A percentile compares a stretch with the other conserved stretches of the same genome.
phyloP scores from a whole-genome alignment of 2,113 vertebrate genomes.

The Cyanoderma ruficeps region DNA sequence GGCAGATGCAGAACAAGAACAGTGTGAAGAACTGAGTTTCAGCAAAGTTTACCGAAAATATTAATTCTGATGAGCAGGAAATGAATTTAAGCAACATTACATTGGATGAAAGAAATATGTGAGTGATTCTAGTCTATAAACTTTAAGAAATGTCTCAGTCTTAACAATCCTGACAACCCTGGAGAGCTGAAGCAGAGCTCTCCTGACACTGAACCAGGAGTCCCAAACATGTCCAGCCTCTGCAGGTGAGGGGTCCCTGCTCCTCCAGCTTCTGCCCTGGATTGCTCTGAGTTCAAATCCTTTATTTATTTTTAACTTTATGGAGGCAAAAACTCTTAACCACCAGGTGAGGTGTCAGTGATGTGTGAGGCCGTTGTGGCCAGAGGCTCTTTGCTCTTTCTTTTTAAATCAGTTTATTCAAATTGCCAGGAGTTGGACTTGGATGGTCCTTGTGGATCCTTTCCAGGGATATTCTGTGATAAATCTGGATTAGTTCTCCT shows the following conservation, averaged over 20 bases:
- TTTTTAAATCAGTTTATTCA: neutral
- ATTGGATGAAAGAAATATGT: neutral
- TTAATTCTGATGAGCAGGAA: neutral
- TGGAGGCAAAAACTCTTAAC: neutral
- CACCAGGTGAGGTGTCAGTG: fast-evolving
- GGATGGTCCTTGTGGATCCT: neutral
- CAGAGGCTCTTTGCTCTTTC: neutral
- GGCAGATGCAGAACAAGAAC: neutral
- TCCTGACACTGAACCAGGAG: neutral
- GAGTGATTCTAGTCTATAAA: neutral
- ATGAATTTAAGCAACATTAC: neutral
- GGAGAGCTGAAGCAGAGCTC: neutral
- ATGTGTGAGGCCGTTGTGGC: neutral
- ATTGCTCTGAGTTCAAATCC: neutral
- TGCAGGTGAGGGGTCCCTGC: neutral
- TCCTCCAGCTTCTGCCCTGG: neutral
- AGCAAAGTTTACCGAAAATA: neutral
- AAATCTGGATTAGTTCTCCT: neutral
- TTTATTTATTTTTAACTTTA: neutral
- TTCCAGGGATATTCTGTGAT: neutral
- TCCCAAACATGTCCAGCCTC: fast-evolving
- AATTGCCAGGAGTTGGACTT: neutral
- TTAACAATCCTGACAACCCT: neutral
- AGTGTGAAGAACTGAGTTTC: neutral
- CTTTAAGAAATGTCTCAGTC: neutral